Base-by-base conservation (phyloP, 2,888 invertebrate genomes). In the Muschampia plurimacula region DNA sequence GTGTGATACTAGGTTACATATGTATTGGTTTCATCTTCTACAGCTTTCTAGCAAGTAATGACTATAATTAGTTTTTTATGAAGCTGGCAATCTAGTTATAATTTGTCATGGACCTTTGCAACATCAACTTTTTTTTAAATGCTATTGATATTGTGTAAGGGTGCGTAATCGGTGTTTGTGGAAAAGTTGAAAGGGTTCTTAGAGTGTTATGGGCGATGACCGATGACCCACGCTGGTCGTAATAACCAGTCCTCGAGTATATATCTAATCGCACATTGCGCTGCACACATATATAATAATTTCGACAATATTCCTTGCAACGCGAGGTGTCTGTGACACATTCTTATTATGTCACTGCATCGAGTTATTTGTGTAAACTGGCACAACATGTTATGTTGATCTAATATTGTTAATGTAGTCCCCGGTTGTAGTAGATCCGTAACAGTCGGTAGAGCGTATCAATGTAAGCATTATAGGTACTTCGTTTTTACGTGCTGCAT, bases 291-390 rank as follows among this genome's bases (percentile, higher is more conserved):
- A 32, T 22, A 22, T 22, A 22, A 32, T 32, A 32, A 32, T 32
- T 4, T 4, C 32, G 9, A 41, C 41, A 5, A 8, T 9, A 41
- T 9, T 41, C 9, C 41, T 5, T 8, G 41, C 41, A 41, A 2
- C 10, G 39, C 15, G 49, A 67, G 15, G 9, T 44, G 41, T 57
- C 41, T 67, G 55, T 55, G 55, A 64, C 55, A 69, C n/a, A 57
- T n/a, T 1, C 8, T 8, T 7, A 57, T 69, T 46, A 36, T 46
- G 46, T 57, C 57, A 57, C 32, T 57, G 32, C 15, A 70, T 59
- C 46, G 44, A 68, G 15, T 60, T 69, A 69, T 46, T 57, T 63
- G 62, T 12, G 46, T 41, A 63, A 69, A 64, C 63, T 69, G n/a
- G 69, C 28, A 64, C 32, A 64, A 28, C 39, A 63, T 44, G 44